A percentile compares a stretch with the other conserved stretches of the same genome.
These are phyloP conservation scores for Noctua comes DNA, from an alignment of 2,888 invertebrate genomes.

Conservation along the genomic window DNA sequence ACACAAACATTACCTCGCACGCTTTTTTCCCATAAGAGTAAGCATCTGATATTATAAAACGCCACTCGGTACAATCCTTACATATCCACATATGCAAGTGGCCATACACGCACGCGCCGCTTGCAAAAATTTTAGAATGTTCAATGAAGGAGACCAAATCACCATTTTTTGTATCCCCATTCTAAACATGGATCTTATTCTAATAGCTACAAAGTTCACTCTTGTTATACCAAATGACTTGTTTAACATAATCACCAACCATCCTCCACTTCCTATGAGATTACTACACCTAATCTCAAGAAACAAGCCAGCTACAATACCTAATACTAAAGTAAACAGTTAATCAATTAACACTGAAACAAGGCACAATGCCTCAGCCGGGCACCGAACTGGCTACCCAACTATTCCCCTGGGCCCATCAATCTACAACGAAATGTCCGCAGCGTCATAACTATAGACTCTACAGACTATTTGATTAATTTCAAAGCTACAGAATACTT, in stretches of 20 bases:
- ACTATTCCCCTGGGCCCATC: constrained; percentile 75
- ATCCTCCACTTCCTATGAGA: not conserved
- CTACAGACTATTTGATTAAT: constrained; percentile 82
- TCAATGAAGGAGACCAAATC: not conserved
- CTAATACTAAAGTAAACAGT: constrained; percentile 43
- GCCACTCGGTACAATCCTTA: not conserved
- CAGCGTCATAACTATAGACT: constrained; percentile 77
- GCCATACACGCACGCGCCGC: not conserved
- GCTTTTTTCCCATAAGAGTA: not conserved
- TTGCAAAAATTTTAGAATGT: not conserved
- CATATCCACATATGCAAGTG: not conserved
- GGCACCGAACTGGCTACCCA: constrained; percentile 54
- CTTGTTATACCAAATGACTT: constrained; percentile 7
- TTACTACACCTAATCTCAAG: constrained; percentile 32
- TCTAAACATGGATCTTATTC: not conserved
- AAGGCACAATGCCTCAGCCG: constrained; percentile 46
- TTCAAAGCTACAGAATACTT: constrained; percentile 71
- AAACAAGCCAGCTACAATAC: constrained; percentile 38
- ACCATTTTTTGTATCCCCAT: not conserved
- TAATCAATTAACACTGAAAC: constrained; percentile 60
- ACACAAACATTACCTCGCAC: not conserved
- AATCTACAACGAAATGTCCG: constrained; percentile 74
- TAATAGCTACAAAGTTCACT: not conserved
- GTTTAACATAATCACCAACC: not conserved
- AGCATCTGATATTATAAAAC: no score